Evolutionary conservation across 1,140 invertebrate genomes (phyloP), one percentile per base, ranked within the genome.

Genomic region (Philopotamus ludificatus): DNA sequence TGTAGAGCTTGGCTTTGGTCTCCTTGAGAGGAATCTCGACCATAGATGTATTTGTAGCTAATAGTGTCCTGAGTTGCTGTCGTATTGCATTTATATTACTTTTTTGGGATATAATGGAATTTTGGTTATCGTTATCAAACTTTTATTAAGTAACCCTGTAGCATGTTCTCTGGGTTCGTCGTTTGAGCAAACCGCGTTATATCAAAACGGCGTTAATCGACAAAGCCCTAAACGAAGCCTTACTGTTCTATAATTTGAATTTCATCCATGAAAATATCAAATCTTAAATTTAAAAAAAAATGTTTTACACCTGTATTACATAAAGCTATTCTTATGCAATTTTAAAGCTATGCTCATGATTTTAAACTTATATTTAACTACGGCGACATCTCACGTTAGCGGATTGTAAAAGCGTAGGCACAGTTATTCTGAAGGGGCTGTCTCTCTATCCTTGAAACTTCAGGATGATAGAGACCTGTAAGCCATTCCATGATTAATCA

Each of bases 371-470:
- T 15, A 47, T 8, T 47, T 47, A 47, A 16, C 18, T 47, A 15
- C 4, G 44, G 22, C 15, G 22, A 54, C 23, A 1, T n/a, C 9
- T 54, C 51, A n/a, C 9, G 23, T 15, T 23, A n/a, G 51, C 12
- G 20, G 18, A 23, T 18, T 39, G 54, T 47, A 20, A 20, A 47
- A 15, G 57, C 57, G 57, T 60, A 34, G 57, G 57, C 42, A 47
- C 7, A 8, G 42, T 15, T 18, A 47, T 39, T 60, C 21, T 12
- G 15, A 25, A 41, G 57, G 57, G 57, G 57, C 21, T 44, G 55
- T 59, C 55, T 45, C 55, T 42, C 42, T 3, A 22, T 60, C 57
- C 57, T 60, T 60, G 57, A 22, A 12, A 47, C 41, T 54, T 54
- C 51, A 15, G 42, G 26, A 9, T 12, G 44, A 47, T 23, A 15